phyloP scores from a whole-genome alignment of 2,797 vertebrate genomes.

The Eremophila alpestris region DNA sequence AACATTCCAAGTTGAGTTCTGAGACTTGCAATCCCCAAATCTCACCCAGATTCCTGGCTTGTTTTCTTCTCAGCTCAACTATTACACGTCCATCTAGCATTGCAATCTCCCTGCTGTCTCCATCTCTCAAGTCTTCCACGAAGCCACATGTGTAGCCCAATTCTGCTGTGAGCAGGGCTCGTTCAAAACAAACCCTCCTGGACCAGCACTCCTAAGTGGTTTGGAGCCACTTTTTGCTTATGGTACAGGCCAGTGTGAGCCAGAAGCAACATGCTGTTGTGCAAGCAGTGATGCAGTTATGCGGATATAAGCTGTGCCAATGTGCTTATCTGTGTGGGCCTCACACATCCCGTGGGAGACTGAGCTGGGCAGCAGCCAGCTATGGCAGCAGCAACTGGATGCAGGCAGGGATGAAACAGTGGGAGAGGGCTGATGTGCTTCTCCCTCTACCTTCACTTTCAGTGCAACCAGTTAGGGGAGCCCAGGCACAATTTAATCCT shows the following conservation, averaged over 20 bases:
- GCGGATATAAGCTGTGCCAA: not conserved
- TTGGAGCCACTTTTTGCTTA: not conserved
- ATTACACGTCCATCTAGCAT: not conserved
- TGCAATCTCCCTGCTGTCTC: not conserved
- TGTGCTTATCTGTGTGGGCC: not conserved
- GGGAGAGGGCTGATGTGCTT: not conserved
- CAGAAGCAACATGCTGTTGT: not conserved
- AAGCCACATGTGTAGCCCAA: not conserved
- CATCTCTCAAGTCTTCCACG: accelerated
- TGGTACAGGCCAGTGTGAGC: not conserved
- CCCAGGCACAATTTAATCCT: not conserved
- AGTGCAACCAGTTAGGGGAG: not conserved
- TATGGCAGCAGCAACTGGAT: not conserved
- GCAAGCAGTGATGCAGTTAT: not conserved
- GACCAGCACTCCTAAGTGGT: not conserved
- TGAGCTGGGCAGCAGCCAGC: not conserved
- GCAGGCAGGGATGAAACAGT: not conserved
- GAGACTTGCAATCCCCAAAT: not conserved
- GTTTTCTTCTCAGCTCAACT: not conserved
- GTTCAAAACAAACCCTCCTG: not conserved
- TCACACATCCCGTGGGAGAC: accelerated
- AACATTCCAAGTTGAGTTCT: not conserved
- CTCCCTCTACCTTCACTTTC: not conserved
- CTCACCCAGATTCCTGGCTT: not conserved
- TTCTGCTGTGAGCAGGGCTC: not conserved